Evolutionary conservation across 30 jellyfish, hydroid and myxozoan genomes (phyloP).

Genomic region (Hydra vulgaris): DNA sequence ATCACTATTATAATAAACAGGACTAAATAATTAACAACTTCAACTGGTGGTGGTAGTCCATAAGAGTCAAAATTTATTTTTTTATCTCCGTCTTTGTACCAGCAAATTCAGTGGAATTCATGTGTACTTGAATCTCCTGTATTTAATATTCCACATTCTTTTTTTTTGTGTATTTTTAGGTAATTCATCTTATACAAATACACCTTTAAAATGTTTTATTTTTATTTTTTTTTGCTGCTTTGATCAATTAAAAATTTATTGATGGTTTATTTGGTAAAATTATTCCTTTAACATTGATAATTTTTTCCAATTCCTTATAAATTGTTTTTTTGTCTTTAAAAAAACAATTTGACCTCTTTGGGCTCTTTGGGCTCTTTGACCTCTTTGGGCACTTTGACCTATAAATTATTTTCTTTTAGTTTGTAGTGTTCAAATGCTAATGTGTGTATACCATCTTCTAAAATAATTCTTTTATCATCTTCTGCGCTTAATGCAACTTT

Average conservation of each 20-base stretch:
- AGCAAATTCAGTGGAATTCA: not conserved
- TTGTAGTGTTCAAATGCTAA: no score
- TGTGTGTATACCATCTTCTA: no score
- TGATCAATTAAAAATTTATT: not conserved
- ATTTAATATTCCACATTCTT: not conserved
- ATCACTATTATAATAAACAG: not conserved
- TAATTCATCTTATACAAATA: not conserved
- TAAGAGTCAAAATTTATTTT: not conserved
- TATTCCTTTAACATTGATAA: not conserved
- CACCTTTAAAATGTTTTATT: not conserved
- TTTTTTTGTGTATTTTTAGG: not conserved
- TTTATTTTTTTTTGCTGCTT: not conserved
- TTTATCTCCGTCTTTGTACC: not conserved
- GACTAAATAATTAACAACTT: not conserved
- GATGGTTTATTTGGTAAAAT: not conserved
- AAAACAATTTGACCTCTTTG: not conserved
- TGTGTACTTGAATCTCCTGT: not conserved
- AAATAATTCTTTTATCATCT: not conserved
- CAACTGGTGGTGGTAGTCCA: not conserved
- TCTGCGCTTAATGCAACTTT: not conserved
- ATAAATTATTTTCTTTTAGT: no score
- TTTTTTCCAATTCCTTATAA: not conserved
- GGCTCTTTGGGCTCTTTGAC: not conserved
- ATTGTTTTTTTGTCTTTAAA: not conserved
- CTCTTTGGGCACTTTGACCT: no score